Conservation (phyloP, 2,113 vertebrate species). For the Zonotrichia leucophrys region DNA sequence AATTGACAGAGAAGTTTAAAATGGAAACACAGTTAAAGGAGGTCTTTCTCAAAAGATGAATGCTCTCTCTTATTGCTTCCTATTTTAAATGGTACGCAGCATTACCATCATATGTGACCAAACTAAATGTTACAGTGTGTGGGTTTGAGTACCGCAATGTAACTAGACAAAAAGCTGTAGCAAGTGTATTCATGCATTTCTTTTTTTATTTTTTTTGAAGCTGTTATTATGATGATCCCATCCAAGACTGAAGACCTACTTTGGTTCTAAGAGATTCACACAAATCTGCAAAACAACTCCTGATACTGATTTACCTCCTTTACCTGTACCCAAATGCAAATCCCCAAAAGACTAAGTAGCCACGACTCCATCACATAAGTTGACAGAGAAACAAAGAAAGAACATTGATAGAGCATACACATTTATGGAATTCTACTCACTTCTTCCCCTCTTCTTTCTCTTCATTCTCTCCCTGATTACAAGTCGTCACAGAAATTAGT, state of each 20-base stretch:
- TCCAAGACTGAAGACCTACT: not conserved
- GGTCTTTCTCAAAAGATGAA: not conserved
- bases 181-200: not conserved
- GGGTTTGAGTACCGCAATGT: not conserved
- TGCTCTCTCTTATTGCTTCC: not conserved
- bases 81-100: not conserved
- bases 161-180: not conserved
- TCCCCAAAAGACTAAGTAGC: not conserved
- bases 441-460: not conserved
- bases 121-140: not conserved
- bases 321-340: not conserved
- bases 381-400: not conserved
- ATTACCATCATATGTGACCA: fast-evolving
- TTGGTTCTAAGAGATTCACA: not conserved
- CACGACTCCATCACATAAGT: not conserved
- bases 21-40: not conserved
- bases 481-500: not conserved
- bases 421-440: not conserved
- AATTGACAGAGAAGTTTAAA: not conserved
- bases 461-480: not conserved
- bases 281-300: not conserved
- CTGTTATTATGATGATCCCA: not conserved
- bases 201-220: not conserved
- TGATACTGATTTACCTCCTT: not conserved
- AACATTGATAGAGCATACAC: not conserved